Percentiles rank a stretch among this genome's conserved stretches.
phyloP scores from a whole-genome alignment of 1,140 invertebrate species.

The Caenorhabditis brenneri region DNA sequence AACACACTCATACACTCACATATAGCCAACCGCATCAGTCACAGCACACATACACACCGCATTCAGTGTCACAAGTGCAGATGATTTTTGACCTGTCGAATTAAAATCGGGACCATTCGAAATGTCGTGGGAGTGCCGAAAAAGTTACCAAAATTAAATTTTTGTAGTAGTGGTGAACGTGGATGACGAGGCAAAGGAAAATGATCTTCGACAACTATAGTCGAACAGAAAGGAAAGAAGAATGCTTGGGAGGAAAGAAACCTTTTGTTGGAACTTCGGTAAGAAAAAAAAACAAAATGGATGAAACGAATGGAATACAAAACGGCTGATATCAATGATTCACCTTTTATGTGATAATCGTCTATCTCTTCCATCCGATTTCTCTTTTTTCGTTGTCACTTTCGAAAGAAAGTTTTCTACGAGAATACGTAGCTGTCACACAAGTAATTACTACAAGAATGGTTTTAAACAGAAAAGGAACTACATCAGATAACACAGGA shows the following conservation, averaged over 20 bases:
- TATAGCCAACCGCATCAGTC: not conserved
- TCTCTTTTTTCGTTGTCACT: not conserved
- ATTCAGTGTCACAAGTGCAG: not conserved
- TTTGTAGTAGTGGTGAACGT: too few relatives aligned
- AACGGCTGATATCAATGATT: not conserved
- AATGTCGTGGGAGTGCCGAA: too few relatives aligned
- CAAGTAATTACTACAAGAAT: too few relatives aligned
- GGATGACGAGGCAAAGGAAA: not conserved
- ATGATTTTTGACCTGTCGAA: not conserved
- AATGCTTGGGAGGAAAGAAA: not conserved
- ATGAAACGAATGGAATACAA: not conserved
- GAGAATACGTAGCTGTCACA: too few relatives aligned
- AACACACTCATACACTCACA: conserved; percentile 11
- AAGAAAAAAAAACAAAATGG: not conserved
- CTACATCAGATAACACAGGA: too few relatives aligned
- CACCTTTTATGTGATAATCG: conserved; percentile 8
- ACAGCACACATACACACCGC: not conserved
- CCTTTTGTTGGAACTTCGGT: not conserved
- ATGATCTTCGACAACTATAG: not conserved
- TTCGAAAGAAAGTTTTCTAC: not conserved
- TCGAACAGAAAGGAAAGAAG: not conserved
- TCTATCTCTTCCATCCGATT: not conserved
- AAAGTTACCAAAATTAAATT: too few relatives aligned
- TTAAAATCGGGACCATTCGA: not conserved
- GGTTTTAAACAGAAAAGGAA: too few relatives aligned